Evolutionary conservation across 2,113 vertebrate species (phyloP).

Genomic region (Gambusia holbrooki): DNA sequence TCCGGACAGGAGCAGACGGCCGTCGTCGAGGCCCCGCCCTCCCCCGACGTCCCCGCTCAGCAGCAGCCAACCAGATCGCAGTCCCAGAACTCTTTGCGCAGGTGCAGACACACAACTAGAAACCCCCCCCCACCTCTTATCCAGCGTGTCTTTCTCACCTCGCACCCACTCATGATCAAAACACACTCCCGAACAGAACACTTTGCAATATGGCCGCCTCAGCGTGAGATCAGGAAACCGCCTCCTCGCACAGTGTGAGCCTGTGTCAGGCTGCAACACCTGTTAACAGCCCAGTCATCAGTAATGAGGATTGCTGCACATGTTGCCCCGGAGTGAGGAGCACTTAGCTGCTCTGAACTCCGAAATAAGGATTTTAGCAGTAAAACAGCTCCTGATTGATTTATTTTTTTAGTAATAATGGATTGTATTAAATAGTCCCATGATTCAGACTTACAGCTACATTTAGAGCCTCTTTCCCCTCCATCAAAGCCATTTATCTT

Average conservation of each 20-base stretch:
- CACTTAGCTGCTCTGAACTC: not conserved
- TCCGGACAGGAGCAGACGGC: constrained; percentile 64
- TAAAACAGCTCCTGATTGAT: too few species aligned
- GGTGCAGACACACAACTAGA: constrained; percentile 56
- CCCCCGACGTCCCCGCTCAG: constrained; percentile 52
- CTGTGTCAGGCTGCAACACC: constrained; percentile 19
- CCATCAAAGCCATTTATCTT: too few species aligned
- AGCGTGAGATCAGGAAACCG: constrained; percentile 52
- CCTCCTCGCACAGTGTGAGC: constrained; percentile 57
- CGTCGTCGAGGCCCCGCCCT: constrained; percentile 58
- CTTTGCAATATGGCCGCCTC: constrained; percentile 51
- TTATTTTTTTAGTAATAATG: too few species aligned
- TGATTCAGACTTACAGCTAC: too few species aligned
- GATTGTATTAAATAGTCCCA: too few species aligned
- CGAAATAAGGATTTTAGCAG: not conserved
- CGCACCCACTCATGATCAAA: not conserved
- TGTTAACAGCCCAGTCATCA: constrained; percentile 22
- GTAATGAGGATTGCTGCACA: constrained; percentile 30
- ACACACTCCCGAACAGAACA: constrained; percentile 17
- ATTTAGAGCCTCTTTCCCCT: too few species aligned
- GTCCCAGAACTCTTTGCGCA: constrained; percentile 71
- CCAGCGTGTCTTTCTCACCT: not conserved
- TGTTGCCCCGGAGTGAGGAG: not conserved
- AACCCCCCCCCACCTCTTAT: not conserved
- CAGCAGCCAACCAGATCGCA: constrained; percentile 54